phyloP scores from a whole-genome alignment of 2,888 invertebrate genomes.

The Thecocarcelia acutangulata region DNA sequence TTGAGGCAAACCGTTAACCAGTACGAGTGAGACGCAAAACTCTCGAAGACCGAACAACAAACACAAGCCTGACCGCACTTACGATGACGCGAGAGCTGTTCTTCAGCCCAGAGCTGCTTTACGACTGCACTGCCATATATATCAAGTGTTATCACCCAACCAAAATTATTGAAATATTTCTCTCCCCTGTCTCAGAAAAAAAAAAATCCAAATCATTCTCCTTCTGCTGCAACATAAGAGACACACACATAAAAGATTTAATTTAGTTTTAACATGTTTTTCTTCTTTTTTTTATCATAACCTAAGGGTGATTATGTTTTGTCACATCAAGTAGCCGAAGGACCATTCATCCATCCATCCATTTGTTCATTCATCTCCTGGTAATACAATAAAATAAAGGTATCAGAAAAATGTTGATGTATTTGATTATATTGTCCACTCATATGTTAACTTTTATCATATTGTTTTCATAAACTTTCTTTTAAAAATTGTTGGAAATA shows the following conservation, averaged over 20 bases:
- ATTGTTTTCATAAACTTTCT: slow-evolving; percentile 52
- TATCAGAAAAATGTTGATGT: slow-evolving; percentile 6
- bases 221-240: no score
- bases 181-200: not conserved
- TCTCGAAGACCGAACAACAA: no score
- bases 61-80: no score
- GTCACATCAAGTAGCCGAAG: slow-evolving; percentile 33
- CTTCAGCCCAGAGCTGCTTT: no score
- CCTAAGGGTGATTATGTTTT: slow-evolving; percentile 61
- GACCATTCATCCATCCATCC: slow-evolving; percentile 3
- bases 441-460: slow-evolving; percentile 64
- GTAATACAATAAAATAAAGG: slow-evolving; percentile 22
- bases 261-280: slow-evolving; percentile 65
- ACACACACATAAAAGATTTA: slow-evolving; percentile 55
- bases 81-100: no score
- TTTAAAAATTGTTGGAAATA: slow-evolving; percentile 44
- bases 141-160: no score
- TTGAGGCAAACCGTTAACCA: no score
- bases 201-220: not conserved
- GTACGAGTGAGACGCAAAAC: no score
- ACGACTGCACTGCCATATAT: no score
- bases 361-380: slow-evolving; percentile 16
- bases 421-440: slow-evolving; percentile 37
- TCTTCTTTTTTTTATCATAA: slow-evolving; percentile 21
- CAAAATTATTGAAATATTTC: not conserved